Base-by-base conservation (phyloP, 2,888 invertebrate species). In the Oligia strigilis region DNA sequence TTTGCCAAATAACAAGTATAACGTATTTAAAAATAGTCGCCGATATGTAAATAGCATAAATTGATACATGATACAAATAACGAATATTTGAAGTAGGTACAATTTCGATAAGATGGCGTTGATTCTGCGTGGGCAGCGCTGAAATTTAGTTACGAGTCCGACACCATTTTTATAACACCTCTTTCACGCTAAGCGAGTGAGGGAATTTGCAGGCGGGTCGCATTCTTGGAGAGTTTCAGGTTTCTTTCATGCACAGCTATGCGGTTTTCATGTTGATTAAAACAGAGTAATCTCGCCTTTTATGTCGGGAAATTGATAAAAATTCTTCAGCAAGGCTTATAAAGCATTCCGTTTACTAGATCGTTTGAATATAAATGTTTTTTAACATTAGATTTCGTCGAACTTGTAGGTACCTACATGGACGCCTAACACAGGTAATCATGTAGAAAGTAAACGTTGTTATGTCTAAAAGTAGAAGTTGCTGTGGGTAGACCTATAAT, bases 201-300 rank as follows among this genome's bases (percentile, higher is more conserved):
- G 4, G 58, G 36, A 29, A 46, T 75, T 49, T 46, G 17, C 40
- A n/a, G 60, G 13, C 65, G 13, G 52, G 40, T 46, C 72, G 29
- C 69, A 76, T 75, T 83, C 72, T 70, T 62, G n/a, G 29, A 69
- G 36, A 55, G 36, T 49, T 83, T 75, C 60, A 70, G 36, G 46
- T 64, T 65, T 69, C 52, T 49, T 62, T 72, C 23, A 14, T 29
- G 36, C 40, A 40, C 40, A n/a, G 11, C 29, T 66, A 69, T 58
- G 29, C 40, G 29, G 23, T n/a, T 78, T 36, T 46, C 58, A 64
- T 73, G 60, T 70, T 49, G 58, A 83, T 72, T 72, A 69, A 46
- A 71, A 43, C 4, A 36, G n/a, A 36, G 29, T 29, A 17, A 75
- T 60, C 14, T 17, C n/a, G 13, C 29, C 19, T 66, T 17, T 29